Conservation (phyloP, 2,113 vertebrate genomes). For the Micromys minutus region DNA sequence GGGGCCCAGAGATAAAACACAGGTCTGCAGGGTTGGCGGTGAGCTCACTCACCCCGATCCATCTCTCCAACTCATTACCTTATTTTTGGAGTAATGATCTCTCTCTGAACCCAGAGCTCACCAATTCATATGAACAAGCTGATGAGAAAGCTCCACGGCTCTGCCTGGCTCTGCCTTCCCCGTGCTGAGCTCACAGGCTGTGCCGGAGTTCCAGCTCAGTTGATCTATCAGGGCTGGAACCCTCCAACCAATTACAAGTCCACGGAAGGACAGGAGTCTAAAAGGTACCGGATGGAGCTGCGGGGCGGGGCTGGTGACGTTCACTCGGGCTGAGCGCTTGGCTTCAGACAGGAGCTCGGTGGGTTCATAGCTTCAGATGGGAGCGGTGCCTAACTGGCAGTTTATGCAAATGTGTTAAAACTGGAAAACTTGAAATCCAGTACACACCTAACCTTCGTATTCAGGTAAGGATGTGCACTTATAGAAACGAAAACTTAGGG, state of each 20-base stretch:
- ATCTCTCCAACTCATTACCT: background rate
- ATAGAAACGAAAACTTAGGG: background rate
- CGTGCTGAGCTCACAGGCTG: background rate
- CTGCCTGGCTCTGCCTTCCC: background rate
- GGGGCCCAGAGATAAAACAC: too few relatives aligned
- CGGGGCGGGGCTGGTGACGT: accelerated
- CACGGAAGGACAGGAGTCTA: background rate
- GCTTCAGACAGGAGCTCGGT: background rate
- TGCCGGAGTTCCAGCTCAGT: background rate
- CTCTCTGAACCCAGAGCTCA: background rate
- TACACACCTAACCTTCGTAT: background rate
- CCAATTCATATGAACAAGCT: background rate
- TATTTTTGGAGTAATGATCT: background rate
- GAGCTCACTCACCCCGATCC: background rate
- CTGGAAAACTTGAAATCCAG: background rate
- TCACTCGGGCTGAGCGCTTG: accelerated
- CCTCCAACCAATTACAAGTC: background rate
- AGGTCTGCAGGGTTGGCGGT: background rate
- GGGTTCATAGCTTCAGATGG: background rate
- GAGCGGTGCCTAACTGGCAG: background rate
- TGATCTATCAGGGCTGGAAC: background rate
- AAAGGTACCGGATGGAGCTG: background rate
- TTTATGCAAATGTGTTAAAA: background rate
- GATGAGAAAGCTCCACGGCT: background rate
- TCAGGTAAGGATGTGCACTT: background rate